phyloP scores from a whole-genome alignment of 2,797 vertebrate species.

The Phylloscopus collybita region DNA sequence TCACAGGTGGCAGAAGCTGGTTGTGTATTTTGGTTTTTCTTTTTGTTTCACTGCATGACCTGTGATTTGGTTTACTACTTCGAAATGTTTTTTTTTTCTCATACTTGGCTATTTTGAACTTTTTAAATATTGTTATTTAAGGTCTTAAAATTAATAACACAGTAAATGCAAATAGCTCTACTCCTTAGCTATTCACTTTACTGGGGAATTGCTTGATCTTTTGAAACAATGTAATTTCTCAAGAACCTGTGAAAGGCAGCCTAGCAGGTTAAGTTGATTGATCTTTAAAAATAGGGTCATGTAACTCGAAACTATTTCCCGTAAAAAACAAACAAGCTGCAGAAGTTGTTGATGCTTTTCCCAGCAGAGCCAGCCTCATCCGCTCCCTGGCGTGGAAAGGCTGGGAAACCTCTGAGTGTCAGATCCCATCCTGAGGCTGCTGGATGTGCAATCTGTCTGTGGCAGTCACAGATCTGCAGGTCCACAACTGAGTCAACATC shows the following conservation, averaged over 20 bases:
- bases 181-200: neutral
- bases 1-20: neutral
- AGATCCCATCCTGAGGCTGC: neutral
- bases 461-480: neutral
- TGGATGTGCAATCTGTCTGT: neutral
- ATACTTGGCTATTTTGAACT: neutral
- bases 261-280: neutral
- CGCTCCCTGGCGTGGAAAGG: neutral
- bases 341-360: neutral
- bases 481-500: conserved; percentile 12
- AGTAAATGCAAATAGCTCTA: neutral
- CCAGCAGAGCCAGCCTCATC: neutral
- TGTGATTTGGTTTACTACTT: neutral
- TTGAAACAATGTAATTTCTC: neutral
- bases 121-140: neutral
- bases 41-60: neutral
- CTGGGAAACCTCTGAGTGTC: neutral
- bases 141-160: neutral
- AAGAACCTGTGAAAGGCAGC: neutral
- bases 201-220: neutral
- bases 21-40: neutral
- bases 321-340: conserved; percentile 3
- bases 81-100: neutral
- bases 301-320: neutral
- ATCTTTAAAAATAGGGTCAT: neutral